Evolutionary conservation across 64 coral and sea anemone genomes (phyloP).

Genomic region (Actinia equina): DNA sequence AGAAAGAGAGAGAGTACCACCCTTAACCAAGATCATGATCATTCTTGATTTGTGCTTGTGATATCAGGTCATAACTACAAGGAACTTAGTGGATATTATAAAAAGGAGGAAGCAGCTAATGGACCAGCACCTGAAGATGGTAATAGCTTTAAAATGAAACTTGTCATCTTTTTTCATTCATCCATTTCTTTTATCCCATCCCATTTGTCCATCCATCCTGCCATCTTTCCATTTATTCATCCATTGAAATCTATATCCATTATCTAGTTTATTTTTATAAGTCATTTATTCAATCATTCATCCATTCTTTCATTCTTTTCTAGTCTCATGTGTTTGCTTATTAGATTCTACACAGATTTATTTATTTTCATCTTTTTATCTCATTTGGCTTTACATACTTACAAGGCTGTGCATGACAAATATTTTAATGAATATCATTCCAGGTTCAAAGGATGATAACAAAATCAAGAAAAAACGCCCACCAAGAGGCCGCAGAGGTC

Average conservation of each 20-base stretch:
- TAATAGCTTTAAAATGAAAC: background rate
- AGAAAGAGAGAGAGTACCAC: too few relatives aligned
- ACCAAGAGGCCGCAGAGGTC: constrained; percentile 21
- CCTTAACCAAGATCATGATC: too few relatives aligned
- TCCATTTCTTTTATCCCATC: background rate
- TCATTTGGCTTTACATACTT: too few relatives aligned
- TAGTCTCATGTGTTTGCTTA: too few relatives aligned
- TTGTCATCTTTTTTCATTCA: background rate
- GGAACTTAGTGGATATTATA: constrained; percentile 50
- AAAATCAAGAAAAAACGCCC: constrained; percentile 13
- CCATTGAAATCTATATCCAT: too few relatives aligned
- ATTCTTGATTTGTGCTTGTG: background rate
- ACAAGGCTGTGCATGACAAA: too few relatives aligned
- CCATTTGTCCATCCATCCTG: background rate
- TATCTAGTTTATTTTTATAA: too few relatives aligned
- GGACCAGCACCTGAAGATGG: background rate
- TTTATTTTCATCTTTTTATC: too few relatives aligned
- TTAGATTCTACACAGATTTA: too few relatives aligned
- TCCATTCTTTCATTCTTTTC: too few relatives aligned
- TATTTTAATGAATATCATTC: background rate
- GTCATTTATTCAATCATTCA: too few relatives aligned
- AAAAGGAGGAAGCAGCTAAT: constrained; percentile 37
- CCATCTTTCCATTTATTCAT: background rate
- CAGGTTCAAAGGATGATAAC: constrained; percentile 44
- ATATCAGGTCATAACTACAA: constrained; percentile 34